Evolutionary conservation across 2,797 vertebrate genomes (phyloP).

Genomic region (Enteromius mattozi): DNA sequence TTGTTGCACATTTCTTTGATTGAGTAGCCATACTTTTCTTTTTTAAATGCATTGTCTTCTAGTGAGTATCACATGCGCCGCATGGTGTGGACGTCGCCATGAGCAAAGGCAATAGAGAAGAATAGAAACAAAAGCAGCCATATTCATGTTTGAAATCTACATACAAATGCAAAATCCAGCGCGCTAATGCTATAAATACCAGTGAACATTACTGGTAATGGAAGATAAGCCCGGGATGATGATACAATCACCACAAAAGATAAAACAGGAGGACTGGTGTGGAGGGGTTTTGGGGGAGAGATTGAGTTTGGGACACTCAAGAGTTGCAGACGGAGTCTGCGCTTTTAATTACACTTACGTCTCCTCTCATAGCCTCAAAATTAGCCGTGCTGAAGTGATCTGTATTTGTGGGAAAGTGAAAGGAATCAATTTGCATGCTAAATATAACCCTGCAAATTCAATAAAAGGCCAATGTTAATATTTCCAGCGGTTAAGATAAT

Average conservation of each 20-base stretch:
- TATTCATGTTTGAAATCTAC: constrained; percentile 27
- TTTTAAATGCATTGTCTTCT: neutral
- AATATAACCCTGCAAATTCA: constrained; percentile 72
- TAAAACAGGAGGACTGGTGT: constrained; percentile 42
- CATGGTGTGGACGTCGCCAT: neutral
- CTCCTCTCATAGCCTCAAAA: constrained; percentile 66
- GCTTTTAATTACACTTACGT: constrained; percentile 66
- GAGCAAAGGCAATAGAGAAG: constrained; percentile 31
- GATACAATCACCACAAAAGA: constrained; percentile 58
- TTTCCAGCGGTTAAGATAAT: constrained; percentile 67
- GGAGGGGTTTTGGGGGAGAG: constrained; percentile 44
- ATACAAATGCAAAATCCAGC: constrained; percentile 54
- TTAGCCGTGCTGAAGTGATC: constrained; percentile 71
- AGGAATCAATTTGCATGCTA: constrained; percentile 73
- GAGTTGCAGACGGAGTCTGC: constrained; percentile 50
- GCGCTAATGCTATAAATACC: constrained; percentile 46
- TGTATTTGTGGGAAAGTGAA: constrained; percentile 70
- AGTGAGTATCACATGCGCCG: neutral
- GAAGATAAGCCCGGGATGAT: constrained; percentile 64
- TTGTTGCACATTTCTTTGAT: constrained; percentile 18
- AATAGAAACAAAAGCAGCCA: constrained; percentile 41
- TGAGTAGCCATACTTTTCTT: neutral
- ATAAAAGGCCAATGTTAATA: constrained; percentile 69
- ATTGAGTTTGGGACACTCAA: constrained; percentile 57
- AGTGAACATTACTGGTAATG: constrained; percentile 56